These are phyloP conservation scores for Melanotaenia duboulayi DNA, from an alignment of 2,113 vertebrate species.

Conservation along the genomic window DNA sequence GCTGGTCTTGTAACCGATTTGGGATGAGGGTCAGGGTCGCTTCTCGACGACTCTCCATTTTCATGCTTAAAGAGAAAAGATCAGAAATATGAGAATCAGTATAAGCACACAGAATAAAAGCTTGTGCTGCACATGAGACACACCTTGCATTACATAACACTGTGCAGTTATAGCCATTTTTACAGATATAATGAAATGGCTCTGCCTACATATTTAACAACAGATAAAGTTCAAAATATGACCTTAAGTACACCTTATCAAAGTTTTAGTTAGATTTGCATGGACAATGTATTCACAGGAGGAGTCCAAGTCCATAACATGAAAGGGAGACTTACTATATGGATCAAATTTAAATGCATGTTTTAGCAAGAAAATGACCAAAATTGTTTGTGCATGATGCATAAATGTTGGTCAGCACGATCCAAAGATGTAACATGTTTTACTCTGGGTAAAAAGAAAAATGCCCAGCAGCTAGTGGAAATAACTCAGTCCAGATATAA, in stretches of 20 bases:
- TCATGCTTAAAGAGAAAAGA: slow-evolving; percentile 60
- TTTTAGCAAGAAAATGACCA: not conserved
- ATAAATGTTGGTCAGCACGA: not conserved
- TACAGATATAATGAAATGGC: slow-evolving; percentile 25
- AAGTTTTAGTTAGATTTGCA: slow-evolving; percentile 57
- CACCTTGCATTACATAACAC: slow-evolving; percentile 59
- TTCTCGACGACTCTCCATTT: slow-evolving; percentile 40
- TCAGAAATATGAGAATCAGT: slow-evolving; percentile 10
- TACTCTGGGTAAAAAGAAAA: not conserved
- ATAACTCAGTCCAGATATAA: too few species aligned
- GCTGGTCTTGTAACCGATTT: slow-evolving; percentile 31
- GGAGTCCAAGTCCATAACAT: not conserved
- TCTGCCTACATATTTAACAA: slow-evolving; percentile 24
- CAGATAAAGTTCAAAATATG: slow-evolving; percentile 56
- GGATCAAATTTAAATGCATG: not conserved
- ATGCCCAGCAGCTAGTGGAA: too few species aligned
- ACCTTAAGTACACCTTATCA: slow-evolving; percentile 50
- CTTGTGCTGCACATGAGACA: slow-evolving; percentile 40
- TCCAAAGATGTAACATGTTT: not conserved
- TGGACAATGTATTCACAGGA: slow-evolving; percentile 27
- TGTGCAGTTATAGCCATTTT: slow-evolving; percentile 26
- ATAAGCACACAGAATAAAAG: slow-evolving; percentile 7
- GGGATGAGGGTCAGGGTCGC: slow-evolving; percentile 45
- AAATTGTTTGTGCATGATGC: not conserved
- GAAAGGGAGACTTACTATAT: not conserved